A percentile compares a stretch with the other conserved stretches of the same genome.
phyloP scores from a whole-genome alignment of 2,113 vertebrate species.

The Gnathonemus longibarbis region DNA sequence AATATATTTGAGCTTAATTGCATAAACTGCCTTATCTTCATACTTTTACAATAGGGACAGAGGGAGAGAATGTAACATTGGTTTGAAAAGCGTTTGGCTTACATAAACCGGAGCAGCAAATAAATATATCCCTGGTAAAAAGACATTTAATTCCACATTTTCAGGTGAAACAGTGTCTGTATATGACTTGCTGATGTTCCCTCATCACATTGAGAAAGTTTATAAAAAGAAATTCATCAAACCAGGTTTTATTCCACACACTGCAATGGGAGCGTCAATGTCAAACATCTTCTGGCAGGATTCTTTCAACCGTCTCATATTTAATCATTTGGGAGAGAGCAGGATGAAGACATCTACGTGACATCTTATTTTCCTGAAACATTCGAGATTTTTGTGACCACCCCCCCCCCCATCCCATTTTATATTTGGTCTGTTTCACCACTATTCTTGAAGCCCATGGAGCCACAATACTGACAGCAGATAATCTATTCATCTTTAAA shows the following conservation, averaged over 20 bases:
- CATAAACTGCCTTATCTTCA: background rate
- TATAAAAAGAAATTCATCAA: slow-evolving; percentile 1
- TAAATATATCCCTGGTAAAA: background rate
- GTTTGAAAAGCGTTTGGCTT: background rate
- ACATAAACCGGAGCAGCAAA: background rate
- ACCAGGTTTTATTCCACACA: background rate
- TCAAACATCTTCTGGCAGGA: background rate
- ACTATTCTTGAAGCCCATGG: background rate
- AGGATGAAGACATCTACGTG: background rate
- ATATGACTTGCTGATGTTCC: background rate
- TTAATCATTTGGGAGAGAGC: background rate
- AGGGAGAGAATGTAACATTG: background rate
- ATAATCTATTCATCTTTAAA: background rate
- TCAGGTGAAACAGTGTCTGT: background rate
- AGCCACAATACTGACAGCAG: background rate
- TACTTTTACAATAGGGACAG: background rate
- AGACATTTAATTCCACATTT: background rate
- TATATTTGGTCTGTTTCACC: background rate
- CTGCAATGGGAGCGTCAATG: background rate
- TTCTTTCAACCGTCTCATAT: background rate
- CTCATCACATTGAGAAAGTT: background rate
- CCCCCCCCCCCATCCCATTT: background rate
- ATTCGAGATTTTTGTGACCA: background rate
- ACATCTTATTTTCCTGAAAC: background rate
- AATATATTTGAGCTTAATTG: background rate